Conservation (phyloP, 1,140 invertebrate species). For the Amphibalanus amphitrite region DNA sequence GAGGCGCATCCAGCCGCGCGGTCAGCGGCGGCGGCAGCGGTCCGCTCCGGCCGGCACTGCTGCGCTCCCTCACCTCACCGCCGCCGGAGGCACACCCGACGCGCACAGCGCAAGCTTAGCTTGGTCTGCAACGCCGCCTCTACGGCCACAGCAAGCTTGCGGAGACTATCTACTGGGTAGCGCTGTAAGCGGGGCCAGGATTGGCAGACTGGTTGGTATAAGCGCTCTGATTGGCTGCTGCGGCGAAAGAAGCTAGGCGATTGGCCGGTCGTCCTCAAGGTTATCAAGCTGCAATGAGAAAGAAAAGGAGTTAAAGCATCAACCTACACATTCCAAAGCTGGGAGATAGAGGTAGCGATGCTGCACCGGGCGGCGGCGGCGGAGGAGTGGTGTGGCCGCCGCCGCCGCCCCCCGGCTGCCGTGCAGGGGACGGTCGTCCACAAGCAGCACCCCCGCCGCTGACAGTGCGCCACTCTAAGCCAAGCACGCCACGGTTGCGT, state of each 20-base stretch:
- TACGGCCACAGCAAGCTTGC: conserved; percentile 16
- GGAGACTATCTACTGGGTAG: conserved; percentile 11
- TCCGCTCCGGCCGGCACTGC: conserved; percentile 33
- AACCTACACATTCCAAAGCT: conserved; percentile 17
- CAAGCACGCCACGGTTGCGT: neutral
- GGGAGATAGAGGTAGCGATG: conserved; percentile 10
- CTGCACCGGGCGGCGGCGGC: neutral
- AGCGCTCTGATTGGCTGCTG: conserved; percentile 14
- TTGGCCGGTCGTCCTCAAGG: conserved; percentile 16
- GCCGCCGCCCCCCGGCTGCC: too few species aligned
- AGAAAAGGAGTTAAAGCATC: conserved; percentile 16
- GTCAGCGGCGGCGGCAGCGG: conserved; percentile 32
- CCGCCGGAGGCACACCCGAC: too few species aligned
- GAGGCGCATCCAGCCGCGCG: conserved; percentile 24
- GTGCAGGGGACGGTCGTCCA: too few species aligned
- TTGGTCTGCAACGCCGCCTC: conserved; percentile 15
- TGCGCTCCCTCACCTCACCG: conserved; percentile 13
- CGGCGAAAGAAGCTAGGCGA: conserved; percentile 3
- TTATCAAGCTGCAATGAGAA: conserved; percentile 17
- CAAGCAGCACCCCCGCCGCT: neutral
- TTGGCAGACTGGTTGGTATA: conserved; percentile 17
- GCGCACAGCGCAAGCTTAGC: conserved; percentile 11
- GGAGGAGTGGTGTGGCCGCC: too few species aligned
- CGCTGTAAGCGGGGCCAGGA: conserved; percentile 19
- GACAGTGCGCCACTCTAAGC: neutral